Base-by-base conservation (phyloP, 2,888 invertebrate species). In the Hydriomena furcata region DNA sequence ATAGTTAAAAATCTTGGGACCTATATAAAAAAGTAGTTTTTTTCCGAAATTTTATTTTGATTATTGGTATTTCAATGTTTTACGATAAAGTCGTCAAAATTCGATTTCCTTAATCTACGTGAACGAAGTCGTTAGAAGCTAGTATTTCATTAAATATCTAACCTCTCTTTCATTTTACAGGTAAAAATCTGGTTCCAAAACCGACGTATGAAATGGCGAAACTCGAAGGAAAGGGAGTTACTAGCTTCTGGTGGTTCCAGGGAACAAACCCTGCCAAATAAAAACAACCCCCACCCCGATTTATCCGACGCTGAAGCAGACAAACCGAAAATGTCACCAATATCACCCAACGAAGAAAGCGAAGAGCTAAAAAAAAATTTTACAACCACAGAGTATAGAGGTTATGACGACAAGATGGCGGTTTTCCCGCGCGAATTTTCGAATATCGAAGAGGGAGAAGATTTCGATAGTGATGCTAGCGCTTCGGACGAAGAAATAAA, bases 171-270 rank as follows among this genome's bases (percentile, higher is more conserved):
- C 41, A 23, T 32, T 42, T 52, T 65, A 52, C 85, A 93, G 93
- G 93, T 93, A 41, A 93, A 93, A 83, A 93, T 93, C 65, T 93
- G 93, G 93, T 99, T 99, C 85, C 99, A 99, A 92, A 99, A 99
- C 80, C 94, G 99, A 0, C 94, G 99, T 45, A 99, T 99, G 99
- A 99, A 98, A 84, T 99, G 99, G 99, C 93, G 99, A 44, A 99
- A 99, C 85, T 98, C 97, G 2, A 99, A 99, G 86, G 99, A 99
- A 81, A 92, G 98, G 23, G 98, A 99, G 82, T 92, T 98, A 0
- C 90, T 99, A 13, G 98, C 98, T 0, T 95, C 95, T 11, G 98
- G 98, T 0, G 98, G 98, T 1, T 97, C 97, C 5, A 92, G 98
- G 20, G 98, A 98, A 73, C 98, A 98, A 82, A 98, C 98, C 0